phyloP scores from a whole-genome alignment of 2,888 invertebrate species.

The Xanthorhoe spadicearia region DNA sequence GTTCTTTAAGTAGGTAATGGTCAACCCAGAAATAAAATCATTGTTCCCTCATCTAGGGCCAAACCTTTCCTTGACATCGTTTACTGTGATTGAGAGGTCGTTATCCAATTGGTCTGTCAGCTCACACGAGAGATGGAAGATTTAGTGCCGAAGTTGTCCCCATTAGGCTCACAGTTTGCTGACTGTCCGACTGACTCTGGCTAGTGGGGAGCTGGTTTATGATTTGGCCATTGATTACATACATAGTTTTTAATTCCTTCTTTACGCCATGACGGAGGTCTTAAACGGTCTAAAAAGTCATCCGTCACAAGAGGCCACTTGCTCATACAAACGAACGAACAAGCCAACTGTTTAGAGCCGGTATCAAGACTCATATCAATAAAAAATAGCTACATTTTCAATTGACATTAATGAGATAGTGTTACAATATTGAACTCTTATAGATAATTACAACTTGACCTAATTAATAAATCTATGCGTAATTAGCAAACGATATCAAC shows the following conservation, averaged over 20 bases:
- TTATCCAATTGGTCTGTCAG: conserved; percentile 40
- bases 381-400: too few relatives aligned
- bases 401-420: neutral
- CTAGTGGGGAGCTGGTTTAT: too few relatives aligned
- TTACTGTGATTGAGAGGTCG: conserved; percentile 37
- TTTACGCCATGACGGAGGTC: too few relatives aligned
- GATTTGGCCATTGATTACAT: too few relatives aligned
- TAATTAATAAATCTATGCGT: conserved; percentile 27
- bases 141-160: neutral
- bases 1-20: conserved; percentile 47
- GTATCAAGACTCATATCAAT: too few relatives aligned
- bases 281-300: too few relatives aligned
- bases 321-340: too few relatives aligned
- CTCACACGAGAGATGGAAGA: conserved; percentile 13
- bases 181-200: too few relatives aligned
- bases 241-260: too few relatives aligned
- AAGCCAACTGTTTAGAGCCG: too few relatives aligned
- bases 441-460: conserved; percentile 40
- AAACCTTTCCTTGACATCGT: conserved; percentile 58
- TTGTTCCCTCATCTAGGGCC: conserved; percentile 42
- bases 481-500: conserved; percentile 24
- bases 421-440: conserved; percentile 23
- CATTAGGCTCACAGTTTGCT: too few relatives aligned
- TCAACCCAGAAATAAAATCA: conserved; percentile 47
- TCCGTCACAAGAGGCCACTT: too few relatives aligned